A percentile compares a stretch with the other conserved stretches of the same genome.
phyloP scores from a whole-genome alignment of 2,797 vertebrate genomes.

The Gouania willdenowi region DNA sequence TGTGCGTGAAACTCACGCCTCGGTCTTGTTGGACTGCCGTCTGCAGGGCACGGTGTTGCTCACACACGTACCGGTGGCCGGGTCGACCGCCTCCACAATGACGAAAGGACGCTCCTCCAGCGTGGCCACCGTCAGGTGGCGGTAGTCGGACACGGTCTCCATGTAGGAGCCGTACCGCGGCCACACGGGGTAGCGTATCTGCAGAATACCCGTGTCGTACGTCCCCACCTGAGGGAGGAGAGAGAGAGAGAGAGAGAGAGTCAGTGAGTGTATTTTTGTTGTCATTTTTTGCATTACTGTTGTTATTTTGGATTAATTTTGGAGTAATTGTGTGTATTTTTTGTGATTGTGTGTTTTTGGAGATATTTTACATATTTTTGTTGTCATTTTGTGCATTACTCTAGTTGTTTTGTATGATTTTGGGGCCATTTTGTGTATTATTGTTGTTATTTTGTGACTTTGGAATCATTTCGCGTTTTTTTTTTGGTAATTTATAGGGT shows the following conservation, averaged over 20 bases:
- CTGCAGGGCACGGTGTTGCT: conserved; percentile 96
- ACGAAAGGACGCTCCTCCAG: conserved; percentile 95
- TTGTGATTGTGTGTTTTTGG: no score
- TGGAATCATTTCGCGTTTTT: no score
- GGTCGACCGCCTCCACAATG: conserved; percentile 92
- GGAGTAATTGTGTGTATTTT: no score
- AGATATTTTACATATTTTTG: no score
- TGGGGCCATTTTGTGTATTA: no score
- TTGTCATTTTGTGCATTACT: no score
- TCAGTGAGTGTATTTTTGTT: no score
- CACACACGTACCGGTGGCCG: conserved; percentile 86
- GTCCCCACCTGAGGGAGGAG: conserved; percentile 83
- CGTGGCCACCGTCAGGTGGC: conserved; percentile 92
- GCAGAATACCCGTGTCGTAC: conserved; percentile 87
- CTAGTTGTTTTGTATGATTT: no score
- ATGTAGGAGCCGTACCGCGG: conserved; percentile 88
- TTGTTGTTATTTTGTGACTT: no score
- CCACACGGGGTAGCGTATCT: conserved; percentile 97
- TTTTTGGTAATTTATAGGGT: no score
- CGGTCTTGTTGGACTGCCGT: conserved; percentile 88
- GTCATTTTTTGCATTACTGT: no score
- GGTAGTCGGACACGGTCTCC: conserved; percentile 88
- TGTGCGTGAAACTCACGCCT: conserved; percentile 58
- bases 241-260: not conserved
- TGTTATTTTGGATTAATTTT: no score